Conservation (phyloP, 2,113 vertebrate genomes). For the Hoplias malabaricus region DNA sequence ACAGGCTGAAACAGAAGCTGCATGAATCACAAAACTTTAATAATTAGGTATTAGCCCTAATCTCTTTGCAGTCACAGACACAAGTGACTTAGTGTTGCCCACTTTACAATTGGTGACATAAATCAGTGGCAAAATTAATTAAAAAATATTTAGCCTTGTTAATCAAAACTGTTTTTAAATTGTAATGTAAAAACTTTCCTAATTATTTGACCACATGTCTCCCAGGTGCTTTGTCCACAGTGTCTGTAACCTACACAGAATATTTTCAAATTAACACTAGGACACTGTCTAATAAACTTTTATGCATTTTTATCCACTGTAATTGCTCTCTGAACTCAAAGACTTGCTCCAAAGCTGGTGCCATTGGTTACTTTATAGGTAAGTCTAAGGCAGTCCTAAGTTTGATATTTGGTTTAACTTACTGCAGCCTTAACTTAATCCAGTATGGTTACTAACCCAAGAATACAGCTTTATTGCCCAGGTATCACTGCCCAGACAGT, state of each 20-base stretch:
- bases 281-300: not conserved
- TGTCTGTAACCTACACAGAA: not conserved
- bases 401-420: not conserved
- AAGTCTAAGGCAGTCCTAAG: not conserved
- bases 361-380: not conserved
- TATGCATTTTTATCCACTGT: not conserved
- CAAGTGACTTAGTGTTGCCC: conserved; percentile 36
- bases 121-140: conserved; percentile 29
- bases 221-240: conserved; percentile 16
- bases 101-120: conserved; percentile 26
- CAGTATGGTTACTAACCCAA: not conserved
- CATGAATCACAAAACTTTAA: conserved; percentile 7
- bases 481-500: not conserved
- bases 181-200: not conserved
- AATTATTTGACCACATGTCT: not conserved
- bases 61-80: not conserved
- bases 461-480: not conserved
- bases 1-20: conserved; percentile 11
- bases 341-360: not conserved
- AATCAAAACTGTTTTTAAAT: not conserved
- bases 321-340: not conserved
- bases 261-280: not conserved
- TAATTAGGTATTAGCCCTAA: conserved; percentile 19
- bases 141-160: not conserved
- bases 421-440: not conserved